These are phyloP conservation scores for Oreochromis tanganicae DNA, from an alignment of 2,113 vertebrate genomes.

Conservation along the genomic window DNA sequence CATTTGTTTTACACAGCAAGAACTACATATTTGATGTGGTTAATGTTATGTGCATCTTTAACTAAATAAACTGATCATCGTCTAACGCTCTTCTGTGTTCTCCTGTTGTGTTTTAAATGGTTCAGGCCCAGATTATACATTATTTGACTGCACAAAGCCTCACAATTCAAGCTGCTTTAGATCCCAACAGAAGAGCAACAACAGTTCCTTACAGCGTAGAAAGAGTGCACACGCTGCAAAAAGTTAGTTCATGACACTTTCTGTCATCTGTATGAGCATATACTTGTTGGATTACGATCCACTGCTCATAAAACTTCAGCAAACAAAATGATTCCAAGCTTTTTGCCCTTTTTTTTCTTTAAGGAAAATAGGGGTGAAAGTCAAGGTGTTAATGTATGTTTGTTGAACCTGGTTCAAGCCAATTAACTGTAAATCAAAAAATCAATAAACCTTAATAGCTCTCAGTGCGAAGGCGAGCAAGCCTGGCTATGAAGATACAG, in stretches of 20 bases:
- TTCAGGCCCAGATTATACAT: not conserved
- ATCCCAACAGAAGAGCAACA: not conserved
- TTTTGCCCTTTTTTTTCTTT: not conserved
- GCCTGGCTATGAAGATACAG: not conserved
- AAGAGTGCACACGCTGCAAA: not conserved
- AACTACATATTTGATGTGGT: not conserved
- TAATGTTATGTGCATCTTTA: not conserved
- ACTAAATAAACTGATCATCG: not conserved
- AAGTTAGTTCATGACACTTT: not conserved
- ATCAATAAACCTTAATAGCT: not conserved
- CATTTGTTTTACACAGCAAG: not conserved
- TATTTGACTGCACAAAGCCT: not conserved
- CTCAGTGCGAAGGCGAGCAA: not conserved
- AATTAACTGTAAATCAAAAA: not conserved
- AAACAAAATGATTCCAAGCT: not conserved
- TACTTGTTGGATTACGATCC: not conserved
- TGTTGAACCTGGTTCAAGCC: not conserved
- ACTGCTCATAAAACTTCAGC: not conserved
- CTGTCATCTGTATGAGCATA: not conserved
- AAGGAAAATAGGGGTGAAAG: not conserved
- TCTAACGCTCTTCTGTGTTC: not conserved
- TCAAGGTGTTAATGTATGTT: not conserved
- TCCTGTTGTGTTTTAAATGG: not conserved
- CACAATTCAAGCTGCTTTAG: not conserved
- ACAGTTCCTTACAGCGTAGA: not conserved